Conservation (phyloP, 2,797 vertebrate genomes). For the Lindbergichthys nudifrons region DNA sequence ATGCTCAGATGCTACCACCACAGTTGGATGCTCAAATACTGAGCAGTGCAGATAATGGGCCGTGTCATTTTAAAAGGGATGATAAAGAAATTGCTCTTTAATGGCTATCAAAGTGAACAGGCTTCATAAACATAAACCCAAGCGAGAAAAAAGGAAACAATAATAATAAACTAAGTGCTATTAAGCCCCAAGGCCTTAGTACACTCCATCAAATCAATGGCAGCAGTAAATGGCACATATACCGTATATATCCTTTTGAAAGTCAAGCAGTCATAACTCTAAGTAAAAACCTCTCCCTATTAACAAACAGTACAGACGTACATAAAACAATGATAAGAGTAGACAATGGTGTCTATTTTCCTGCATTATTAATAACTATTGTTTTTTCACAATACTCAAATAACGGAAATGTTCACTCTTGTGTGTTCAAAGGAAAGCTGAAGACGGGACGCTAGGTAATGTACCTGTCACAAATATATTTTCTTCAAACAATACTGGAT, state of each 20-base stretch:
- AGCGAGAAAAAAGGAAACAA: constrained; percentile 18
- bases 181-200: constrained; percentile 28
- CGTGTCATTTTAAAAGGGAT: constrained; percentile 46
- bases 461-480: constrained; percentile 19
- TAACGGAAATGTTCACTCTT: constrained; percentile 10
- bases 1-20: constrained; percentile 24
- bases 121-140: constrained; percentile 39
- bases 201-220: constrained; percentile 30
- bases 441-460: constrained; percentile 7
- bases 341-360: not conserved
- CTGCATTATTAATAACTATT: constrained; percentile 18
- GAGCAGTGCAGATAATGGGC: constrained; percentile 53
- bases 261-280: constrained; percentile 6
- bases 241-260: constrained; percentile 17
- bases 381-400: not conserved
- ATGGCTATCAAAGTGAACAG: constrained; percentile 52
- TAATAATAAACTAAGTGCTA: constrained; percentile 48
- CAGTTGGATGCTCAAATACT: constrained; percentile 47
- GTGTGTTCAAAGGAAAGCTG: constrained; percentile 1
- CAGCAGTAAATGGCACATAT: constrained; percentile 13
- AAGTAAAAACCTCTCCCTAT: not conserved
- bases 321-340: not conserved
- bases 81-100: constrained; percentile 57
- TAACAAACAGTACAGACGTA: not conserved
- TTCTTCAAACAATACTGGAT: constrained; percentile 31